These are phyloP conservation scores for Pampusana beccarii DNA, from an alignment of 2,113 vertebrate genomes.

Conservation along the genomic window DNA sequence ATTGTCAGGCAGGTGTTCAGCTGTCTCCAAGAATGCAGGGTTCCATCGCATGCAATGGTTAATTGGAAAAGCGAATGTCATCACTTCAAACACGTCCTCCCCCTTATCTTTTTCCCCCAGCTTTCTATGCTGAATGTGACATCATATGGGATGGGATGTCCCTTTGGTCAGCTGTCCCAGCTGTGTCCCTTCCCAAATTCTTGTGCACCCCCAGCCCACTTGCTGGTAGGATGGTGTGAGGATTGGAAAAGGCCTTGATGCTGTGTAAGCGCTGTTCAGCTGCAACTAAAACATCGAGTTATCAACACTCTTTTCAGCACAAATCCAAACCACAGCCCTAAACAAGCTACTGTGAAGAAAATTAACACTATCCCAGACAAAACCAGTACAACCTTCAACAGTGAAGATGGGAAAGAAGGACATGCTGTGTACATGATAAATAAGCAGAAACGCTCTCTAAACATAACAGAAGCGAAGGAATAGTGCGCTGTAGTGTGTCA, in stretches of 20 bases:
- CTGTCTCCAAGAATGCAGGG: neutral
- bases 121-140: fast-evolving
- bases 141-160: fast-evolving
- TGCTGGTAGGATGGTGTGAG: neutral
- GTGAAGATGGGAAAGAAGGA: neutral
- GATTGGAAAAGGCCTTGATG: neutral
- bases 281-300: fast-evolving
- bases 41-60: fast-evolving
- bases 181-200: neutral
- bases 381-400: neutral
- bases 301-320: neutral
- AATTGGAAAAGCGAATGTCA: neutral
- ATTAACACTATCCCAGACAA: neutral
- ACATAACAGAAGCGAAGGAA: neutral
- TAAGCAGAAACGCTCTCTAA: neutral
- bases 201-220: neutral
- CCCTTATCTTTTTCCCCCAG: neutral
- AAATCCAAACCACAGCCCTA: neutral
- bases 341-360: neutral
- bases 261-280: neutral
- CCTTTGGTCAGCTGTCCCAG: neutral
- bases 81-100: fast-evolving
- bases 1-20: neutral
- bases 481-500: neutral
- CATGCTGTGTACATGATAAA: neutral